Evolutionary conservation across 2,888 invertebrate genomes (phyloP).

Genomic region (Drosophila buzzatii): DNA sequence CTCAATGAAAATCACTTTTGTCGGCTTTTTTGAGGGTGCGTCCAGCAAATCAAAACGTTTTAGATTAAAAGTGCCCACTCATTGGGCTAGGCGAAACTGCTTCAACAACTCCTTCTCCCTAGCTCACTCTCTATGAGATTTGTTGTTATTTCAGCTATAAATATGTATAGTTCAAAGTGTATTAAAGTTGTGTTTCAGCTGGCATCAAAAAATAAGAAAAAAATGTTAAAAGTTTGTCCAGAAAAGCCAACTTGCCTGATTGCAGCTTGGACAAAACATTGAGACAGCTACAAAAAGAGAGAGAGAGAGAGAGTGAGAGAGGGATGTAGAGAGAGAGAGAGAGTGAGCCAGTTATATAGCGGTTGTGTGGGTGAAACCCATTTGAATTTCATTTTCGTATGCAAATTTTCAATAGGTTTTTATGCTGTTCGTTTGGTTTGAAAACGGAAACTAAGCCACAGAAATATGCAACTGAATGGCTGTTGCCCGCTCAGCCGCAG

Average conservation of each 20-base stretch:
- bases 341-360: not conserved
- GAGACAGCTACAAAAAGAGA: slow-evolving; percentile 1
- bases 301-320: not conserved
- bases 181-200: slow-evolving; percentile 33
- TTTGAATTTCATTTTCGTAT: slow-evolving; percentile 78
- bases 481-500: slow-evolving; percentile 34
- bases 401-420: slow-evolving; percentile 75
- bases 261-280: slow-evolving; percentile 25
- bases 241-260: slow-evolving; percentile 29
- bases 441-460: slow-evolving; percentile 74
- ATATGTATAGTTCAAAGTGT: slow-evolving; percentile 47
- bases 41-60: slow-evolving; percentile 44
- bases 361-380: slow-evolving; percentile 49
- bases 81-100: slow-evolving; percentile 19
- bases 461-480: slow-evolving; percentile 74
- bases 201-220: slow-evolving; percentile 2
- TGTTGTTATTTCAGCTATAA: slow-evolving; percentile 38
- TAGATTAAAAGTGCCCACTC: slow-evolving; percentile 59
- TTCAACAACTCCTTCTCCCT: not conserved
- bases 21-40: slow-evolving; percentile 34
- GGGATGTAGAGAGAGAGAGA: not conserved
- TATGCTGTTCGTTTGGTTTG: slow-evolving; percentile 64
- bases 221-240: slow-evolving; percentile 55
- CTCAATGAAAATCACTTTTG: slow-evolving; percentile 65
- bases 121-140: not conserved